phyloP scores from a whole-genome alignment of 2,888 invertebrate genomes.

The Elmis aenea region DNA sequence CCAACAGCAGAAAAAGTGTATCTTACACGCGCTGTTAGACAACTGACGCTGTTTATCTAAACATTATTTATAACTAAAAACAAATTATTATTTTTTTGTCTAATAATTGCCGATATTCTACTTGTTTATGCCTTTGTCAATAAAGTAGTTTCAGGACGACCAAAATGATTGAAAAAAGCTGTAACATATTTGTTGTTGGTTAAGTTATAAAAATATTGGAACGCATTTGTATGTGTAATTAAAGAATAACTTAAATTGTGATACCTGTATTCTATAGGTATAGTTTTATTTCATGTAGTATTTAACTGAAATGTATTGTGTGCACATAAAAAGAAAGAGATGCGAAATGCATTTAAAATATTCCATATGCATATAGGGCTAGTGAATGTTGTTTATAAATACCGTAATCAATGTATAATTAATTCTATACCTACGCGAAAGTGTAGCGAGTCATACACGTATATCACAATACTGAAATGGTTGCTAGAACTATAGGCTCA shows the following conservation, averaged over 20 bases:
- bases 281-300: slow-evolving; percentile 32
- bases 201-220: slow-evolving; percentile 1
- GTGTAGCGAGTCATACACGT: slow-evolving; percentile 33
- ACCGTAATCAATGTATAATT: slow-evolving; percentile 44
- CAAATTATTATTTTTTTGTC: too few species aligned
- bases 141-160: too few species aligned
- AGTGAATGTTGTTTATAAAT: slow-evolving; percentile 44
- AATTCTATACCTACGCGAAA: slow-evolving; percentile 31
- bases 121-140: too few species aligned
- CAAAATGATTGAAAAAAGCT: too few species aligned
- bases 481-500: slow-evolving; percentile 45
- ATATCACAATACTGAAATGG: slow-evolving; percentile 25
- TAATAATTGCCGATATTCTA: too few species aligned
- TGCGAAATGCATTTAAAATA: slow-evolving; percentile 41
- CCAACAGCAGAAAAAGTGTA: too few species aligned
- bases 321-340: slow-evolving; percentile 17
- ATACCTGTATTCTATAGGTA: slow-evolving; percentile 38
- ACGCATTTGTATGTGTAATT: slow-evolving; percentile 16
- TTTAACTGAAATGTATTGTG: slow-evolving; percentile 21
- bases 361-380: slow-evolving; percentile 46
- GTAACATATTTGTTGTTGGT: slow-evolving; percentile 1
- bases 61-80: too few species aligned
- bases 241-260: slow-evolving; percentile 30
- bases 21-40: too few species aligned
- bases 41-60: too few species aligned